A percentile compares a stretch with the other conserved stretches of the same genome.
Conservation (phyloP, 2,888 invertebrate genomes). For the Cheilosia variabilis region DNA sequence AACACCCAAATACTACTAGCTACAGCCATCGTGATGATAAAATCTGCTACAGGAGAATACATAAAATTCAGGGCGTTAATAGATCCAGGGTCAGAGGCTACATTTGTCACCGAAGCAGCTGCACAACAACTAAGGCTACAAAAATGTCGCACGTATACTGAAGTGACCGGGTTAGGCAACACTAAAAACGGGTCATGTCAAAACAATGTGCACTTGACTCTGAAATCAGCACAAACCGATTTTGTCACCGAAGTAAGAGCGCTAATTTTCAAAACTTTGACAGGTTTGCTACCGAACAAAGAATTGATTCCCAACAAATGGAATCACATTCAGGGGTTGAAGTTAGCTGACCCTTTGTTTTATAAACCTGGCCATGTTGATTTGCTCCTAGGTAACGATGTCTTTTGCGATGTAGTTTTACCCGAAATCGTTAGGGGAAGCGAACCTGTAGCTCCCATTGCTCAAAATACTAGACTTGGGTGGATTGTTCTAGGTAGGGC, state of each 20-base stretch:
- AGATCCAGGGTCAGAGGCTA: too few species aligned
- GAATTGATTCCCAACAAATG: slow-evolving; percentile 6
- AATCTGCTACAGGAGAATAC: too few species aligned
- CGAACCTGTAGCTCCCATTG: not conserved
- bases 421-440: slow-evolving; percentile 18
- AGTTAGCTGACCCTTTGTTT: slow-evolving; percentile 18
- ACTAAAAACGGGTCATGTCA: slow-evolving; percentile 6
- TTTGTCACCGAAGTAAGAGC: not conserved
- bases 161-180: slow-evolving; percentile 17
- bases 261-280: slow-evolving; percentile 10
- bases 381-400: slow-evolving; percentile 14
- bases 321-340: slow-evolving; percentile 19
- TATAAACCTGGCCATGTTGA: slow-evolving; percentile 15
- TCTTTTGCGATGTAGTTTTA: slow-evolving; percentile 17
- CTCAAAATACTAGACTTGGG: slow-evolving; percentile 29
- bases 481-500: slow-evolving; percentile 7
- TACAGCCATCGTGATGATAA: too few species aligned
- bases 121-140: too few species aligned
- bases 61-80: too few species aligned
- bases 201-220: not conserved
- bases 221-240: slow-evolving; percentile 6
- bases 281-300: not conserved
- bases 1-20: too few species aligned
- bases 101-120: too few species aligned
- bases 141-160: not conserved